Conservation (phyloP, 2,113 vertebrate genomes). For the Connochaetes taurinus region DNA sequence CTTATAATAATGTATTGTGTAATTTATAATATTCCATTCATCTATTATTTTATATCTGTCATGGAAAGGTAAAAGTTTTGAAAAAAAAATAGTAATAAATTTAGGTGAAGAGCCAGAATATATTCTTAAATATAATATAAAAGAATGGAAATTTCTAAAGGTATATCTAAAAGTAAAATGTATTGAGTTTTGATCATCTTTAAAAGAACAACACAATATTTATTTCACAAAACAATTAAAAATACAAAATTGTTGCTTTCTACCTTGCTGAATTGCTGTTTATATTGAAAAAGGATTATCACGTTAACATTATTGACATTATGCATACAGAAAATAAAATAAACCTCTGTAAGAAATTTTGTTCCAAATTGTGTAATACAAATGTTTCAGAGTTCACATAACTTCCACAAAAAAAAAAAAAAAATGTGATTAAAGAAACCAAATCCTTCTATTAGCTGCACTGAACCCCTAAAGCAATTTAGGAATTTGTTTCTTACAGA, state of each 20-base stretch:
- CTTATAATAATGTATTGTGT: conserved; percentile 19
- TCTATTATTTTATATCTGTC: conserved; percentile 31
- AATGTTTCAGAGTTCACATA: conserved; percentile 61
- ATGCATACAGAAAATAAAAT: conserved; percentile 54
- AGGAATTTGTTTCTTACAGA: conserved; percentile 85
- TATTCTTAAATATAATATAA: conserved; percentile 7
- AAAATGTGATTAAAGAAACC: conserved; percentile 74
- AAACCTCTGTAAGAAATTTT: conserved; percentile 33
- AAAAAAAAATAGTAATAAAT: conserved; percentile 34
- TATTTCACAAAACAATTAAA: conserved; percentile 48
- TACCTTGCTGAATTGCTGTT: conserved; percentile 34
- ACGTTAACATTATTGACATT: conserved; percentile 28
- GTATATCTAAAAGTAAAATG: conserved; percentile 29
- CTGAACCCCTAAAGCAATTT: conserved; percentile 83
- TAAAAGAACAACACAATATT: conserved; percentile 24
- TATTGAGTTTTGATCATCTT: not conserved
- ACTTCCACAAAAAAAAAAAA: conserved; percentile 65
- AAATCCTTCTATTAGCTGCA: conserved; percentile 79
- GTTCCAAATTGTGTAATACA: conserved; percentile 44
- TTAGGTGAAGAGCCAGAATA: not conserved
- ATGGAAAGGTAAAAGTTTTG: conserved; percentile 58
- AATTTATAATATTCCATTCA: conserved; percentile 41
- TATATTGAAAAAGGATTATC: conserved; percentile 35
- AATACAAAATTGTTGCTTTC: conserved; percentile 45
- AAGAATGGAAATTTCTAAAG: not conserved